Evolutionary conservation across 2,797 vertebrate species (phyloP), one percentile per base, ranked within the genome.

Genomic region (Podarcis siculus): DNA sequence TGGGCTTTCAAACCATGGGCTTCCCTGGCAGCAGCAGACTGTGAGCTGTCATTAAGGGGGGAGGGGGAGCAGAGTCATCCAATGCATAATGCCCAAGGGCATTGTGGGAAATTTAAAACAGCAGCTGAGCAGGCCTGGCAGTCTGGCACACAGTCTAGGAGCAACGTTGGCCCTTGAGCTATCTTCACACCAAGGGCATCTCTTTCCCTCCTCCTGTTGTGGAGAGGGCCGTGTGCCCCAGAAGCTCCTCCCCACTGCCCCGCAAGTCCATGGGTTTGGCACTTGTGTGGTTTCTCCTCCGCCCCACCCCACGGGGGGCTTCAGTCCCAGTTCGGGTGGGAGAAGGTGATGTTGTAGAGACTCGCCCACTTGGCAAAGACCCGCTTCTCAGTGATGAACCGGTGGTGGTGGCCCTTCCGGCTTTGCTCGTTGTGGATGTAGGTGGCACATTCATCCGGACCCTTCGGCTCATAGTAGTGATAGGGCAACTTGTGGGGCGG

Each of bases 351-450:
- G 96, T 99, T 99, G 90, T 99, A 99, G 89, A 96, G 97, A 93
- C 97, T 95, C 12, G 99, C 98, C 99, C 99, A 99, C 92, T 97
- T 98, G 32, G 97, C 97, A 85, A 99, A 99, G 95, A 99, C 99
- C 39, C 97, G 97, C 90, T 99, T 99, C 97, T 99, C 99, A 0
- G 99, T 99, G 94, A 99, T 99, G 95, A 99, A 99, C 92, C 99
- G 99, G 91, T 99, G 99, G 96, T 99, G 98, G 93, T 98, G 98
- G 82, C 99, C 99, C 90, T 96, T 96, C 64, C 95, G 98, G 87
- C 98, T 97, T 82, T 96, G 97, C 90, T 99, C 99, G 0, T 99
- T 98, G 97, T 98, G 97, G 83, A 99, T 95, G 94, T 99, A 99
- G 7, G 98, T 99, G 0, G 97, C 82, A 89, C 99, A 99, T 92